Base-by-base conservation (phyloP, 2,113 vertebrate species). In the Rhegmatorhina hoffmannsi region DNA sequence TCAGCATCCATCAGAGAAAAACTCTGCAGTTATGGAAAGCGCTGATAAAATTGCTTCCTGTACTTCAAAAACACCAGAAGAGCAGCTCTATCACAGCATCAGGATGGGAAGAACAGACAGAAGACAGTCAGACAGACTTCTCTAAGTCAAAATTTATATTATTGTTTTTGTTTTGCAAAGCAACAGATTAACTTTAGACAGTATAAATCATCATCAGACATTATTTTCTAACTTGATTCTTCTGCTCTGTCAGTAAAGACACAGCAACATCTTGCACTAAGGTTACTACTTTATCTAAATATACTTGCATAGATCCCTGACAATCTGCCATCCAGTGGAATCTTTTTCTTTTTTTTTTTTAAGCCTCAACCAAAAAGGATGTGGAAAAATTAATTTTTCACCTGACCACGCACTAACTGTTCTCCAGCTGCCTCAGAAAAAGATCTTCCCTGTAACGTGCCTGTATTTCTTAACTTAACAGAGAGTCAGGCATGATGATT, bases 41-140 rank as follows among this genome's bases (percentile, higher is more conserved):
- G 77, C 76, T 94, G 97, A 97, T 97, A 97, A 97, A 91, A 90
- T 92, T 93, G 66, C 92, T 95, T 86, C 91, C 94, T 95, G 85
- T 89, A 94, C 87, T 90, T 82, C 81, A 92, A 94, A 96, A 96
- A 69, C 81, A 86, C 23, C 46, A 77, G 36, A 82, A 58, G 2
- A 46, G 84, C 53, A 86, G 44, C 91, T 92, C 79, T 58, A 70
- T 43, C 79, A 92, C 62, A 90, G 87, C 46, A 64, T 15, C 12
- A 70, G 47, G 60, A 92, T 58, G 36, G 46, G 88, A 94, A 50
- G 90, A 85, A 62, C 66, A 93, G 82, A 76, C 0, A 0, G 17
- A 93, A 83, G 28, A 29, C 21, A 67, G 36, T 33, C 55, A 85
- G 34, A 28, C 34, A 87, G 33, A 70, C 17, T 50, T 90, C 25